phyloP scores from a whole-genome alignment of 1,140 invertebrate genomes.

The Procambarus clarkii region DNA sequence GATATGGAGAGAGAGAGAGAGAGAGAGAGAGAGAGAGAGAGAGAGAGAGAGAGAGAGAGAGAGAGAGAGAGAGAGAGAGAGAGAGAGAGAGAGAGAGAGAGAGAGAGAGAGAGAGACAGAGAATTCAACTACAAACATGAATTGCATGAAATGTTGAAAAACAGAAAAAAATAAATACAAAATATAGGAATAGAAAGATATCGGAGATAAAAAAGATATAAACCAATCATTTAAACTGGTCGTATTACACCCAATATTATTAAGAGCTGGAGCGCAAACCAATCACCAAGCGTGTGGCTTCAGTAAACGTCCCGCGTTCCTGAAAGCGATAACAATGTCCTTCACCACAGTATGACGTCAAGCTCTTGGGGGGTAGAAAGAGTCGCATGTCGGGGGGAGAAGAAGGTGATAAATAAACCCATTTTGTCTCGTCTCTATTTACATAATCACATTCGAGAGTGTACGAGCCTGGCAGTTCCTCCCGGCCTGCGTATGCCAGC shows the following conservation, averaged over 20 bases:
- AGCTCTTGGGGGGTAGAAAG: no score
- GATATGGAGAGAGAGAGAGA: no score
- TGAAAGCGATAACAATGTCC: no score
- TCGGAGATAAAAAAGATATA: no score
- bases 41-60: neutral
- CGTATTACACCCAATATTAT: neutral
- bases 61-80: no score
- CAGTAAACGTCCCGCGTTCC: neutral
- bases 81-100: no score
- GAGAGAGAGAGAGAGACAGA: no score
- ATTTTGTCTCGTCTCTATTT: conserved; percentile 1
- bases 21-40: neutral
- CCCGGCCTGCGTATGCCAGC: neutral
- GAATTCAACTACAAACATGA: no score
- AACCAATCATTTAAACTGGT: neutral
- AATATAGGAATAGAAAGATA: no score
- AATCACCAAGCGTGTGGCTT: neutral
- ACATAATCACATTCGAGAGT: conserved; percentile 10
- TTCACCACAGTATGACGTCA: no score
- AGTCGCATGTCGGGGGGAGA: neutral
- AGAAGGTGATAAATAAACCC: neutral
- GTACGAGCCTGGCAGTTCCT: neutral
- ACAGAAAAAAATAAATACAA: no score
- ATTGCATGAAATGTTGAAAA: no score
- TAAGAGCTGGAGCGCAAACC: neutral